Evolutionary conservation across 2,888 invertebrate genomes (phyloP), one percentile per base, ranked within the genome.

Genomic region (Piscicola geometra): DNA sequence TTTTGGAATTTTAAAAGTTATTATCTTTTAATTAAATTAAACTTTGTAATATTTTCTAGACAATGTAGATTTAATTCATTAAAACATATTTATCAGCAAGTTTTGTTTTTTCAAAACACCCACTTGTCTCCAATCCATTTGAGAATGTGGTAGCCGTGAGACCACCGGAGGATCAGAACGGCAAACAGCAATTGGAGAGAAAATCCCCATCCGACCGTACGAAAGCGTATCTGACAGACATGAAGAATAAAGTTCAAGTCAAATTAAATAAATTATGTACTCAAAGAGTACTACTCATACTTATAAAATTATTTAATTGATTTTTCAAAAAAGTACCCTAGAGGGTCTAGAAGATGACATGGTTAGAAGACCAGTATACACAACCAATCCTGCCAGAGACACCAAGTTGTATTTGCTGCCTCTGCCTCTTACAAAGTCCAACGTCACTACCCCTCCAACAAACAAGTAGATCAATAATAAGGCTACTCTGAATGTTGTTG

Each of bases 271-370:
- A 47, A 47, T 21, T 47, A 21, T 15, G 21, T 15, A 21, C 21
- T 15, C 50, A 9, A 47, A 15, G 50, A 47, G 21, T 47, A 15
- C 21, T 47, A 15, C 50, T 21, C 21, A 47, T 47, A 15, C 50
- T 15, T 15, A 47, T 47, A 47, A 47, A 47, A 47, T 47, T 47
- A 15, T 47, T 47, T 47, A n/a, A n/a, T n/a, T n/a, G n/a, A n/a
- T n/a, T n/a, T n/a, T n/a, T n/a, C n/a, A n/a, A n/a, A n/a, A n/a
- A n/a, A n/a, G n/a, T n/a, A 84, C 84, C 81, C 81, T 80, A 32
- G 82, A 79, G 0, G 83, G 84, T 71, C 82, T 81, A 32, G 80
- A 71, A 25, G 84, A 84, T 76, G 81, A 81, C 35, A 84, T 66
- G 76, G 79, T 84, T 75, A 81, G 81, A 5, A 82, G 35, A 0